Evolutionary conservation across 2,888 invertebrate species (phyloP).

Genomic region (Nysson spinosus): DNA sequence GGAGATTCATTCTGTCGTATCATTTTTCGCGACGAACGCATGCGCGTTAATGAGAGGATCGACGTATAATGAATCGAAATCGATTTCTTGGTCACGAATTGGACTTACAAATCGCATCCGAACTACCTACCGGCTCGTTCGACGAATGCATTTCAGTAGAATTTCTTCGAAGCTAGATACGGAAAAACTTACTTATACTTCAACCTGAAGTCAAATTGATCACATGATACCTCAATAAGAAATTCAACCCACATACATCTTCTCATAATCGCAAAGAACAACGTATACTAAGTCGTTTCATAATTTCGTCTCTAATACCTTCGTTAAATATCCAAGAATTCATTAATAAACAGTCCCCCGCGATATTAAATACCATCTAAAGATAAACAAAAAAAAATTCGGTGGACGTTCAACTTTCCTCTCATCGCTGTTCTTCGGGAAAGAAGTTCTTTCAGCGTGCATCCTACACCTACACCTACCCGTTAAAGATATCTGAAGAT

Average conservation of each 20-base stretch:
- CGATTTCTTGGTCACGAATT: conserved; percentile 55
- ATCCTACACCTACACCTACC: conserved; percentile 5
- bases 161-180: conserved; percentile 36
- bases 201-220: too few relatives aligned
- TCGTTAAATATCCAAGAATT: too few relatives aligned
- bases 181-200: too few relatives aligned
- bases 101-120: conserved; percentile 55
- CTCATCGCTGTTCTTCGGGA: background rate
- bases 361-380: too few relatives aligned
- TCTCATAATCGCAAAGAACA: too few relatives aligned
- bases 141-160: conserved; percentile 45
- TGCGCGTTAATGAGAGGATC: conserved; percentile 53
- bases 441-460: background rate
- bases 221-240: too few relatives aligned
- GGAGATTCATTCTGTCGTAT: conserved; percentile 37
- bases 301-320: too few relatives aligned
- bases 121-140: conserved; percentile 54
- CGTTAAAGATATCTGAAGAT: conserved; percentile 7
- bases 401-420: conserved; percentile 2
- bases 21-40: conserved; percentile 49
- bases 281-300: too few relatives aligned
- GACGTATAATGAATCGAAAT: conserved; percentile 58
- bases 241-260: too few relatives aligned
- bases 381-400: too few relatives aligned
- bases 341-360: too few relatives aligned